Conservation (phyloP, 2,888 invertebrate species). For the Tenthredo scrophulariae region DNA sequence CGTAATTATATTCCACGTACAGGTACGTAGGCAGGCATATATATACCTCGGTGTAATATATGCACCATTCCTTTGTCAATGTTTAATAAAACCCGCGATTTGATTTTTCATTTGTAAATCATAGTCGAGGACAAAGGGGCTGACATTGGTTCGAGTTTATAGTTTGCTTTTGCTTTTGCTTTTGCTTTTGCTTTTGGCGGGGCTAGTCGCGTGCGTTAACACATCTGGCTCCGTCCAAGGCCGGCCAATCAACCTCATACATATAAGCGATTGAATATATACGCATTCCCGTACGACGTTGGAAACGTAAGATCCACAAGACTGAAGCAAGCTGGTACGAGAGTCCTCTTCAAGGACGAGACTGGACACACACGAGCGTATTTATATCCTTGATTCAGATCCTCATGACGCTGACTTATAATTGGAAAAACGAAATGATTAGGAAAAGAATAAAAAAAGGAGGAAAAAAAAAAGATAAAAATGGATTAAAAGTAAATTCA, state of each 20-base stretch:
- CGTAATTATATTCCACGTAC: not conserved
- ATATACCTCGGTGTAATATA: not conserved
- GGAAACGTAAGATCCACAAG: conserved; percentile 32
- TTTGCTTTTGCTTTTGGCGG: conserved; percentile 27
- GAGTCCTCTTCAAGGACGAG: conserved; percentile 47
- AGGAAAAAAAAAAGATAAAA: not conserved
- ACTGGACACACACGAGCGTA: not conserved
- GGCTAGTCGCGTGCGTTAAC: conserved; percentile 54
- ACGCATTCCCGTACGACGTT: not conserved
- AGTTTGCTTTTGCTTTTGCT: conserved; percentile 18
- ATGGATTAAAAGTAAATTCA: not conserved
- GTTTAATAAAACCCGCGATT: not conserved
- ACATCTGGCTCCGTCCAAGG: conserved; percentile 75
- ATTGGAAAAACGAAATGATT: not conserved
- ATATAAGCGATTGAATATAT: conserved; percentile 5
- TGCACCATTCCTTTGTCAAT: not conserved
- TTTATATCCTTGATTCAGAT: conserved; percentile 36
- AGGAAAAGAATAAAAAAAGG: not conserved
- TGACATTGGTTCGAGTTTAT: conserved; percentile 33
- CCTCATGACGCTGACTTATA: not conserved
- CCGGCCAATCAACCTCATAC: conserved; percentile 74
- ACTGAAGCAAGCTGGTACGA: conserved; percentile 26
- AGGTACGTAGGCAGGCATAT: not conserved
- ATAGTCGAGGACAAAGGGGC: conserved; percentile 45
- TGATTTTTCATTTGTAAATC: not conserved